Conservation (phyloP, 1,140 invertebrate genomes). For the Epicauta chinensis region DNA sequence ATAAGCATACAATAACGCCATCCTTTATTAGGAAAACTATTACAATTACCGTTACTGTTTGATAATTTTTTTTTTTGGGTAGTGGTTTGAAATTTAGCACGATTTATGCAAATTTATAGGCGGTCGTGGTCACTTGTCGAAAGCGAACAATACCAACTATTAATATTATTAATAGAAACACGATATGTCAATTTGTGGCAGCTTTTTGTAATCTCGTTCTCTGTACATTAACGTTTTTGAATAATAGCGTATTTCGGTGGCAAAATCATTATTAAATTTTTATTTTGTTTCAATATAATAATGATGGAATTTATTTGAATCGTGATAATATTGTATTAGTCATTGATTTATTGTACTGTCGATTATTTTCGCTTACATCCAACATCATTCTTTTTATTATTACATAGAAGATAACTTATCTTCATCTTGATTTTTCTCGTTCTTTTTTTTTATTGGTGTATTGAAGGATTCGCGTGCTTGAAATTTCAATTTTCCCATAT, state of each 20-base stretch:
- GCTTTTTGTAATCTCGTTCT: constrained; percentile 4
- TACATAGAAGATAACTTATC: constrained; percentile 9
- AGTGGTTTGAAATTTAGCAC: constrained; percentile 10
- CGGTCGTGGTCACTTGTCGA: constrained; percentile 20
- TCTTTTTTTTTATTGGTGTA: neutral
- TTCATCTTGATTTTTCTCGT: constrained; percentile 2
- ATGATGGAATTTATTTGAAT: too few species aligned
- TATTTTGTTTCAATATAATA: too few species aligned
- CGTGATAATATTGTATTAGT: too few species aligned
- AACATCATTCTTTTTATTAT: constrained; percentile 8
- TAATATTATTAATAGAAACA: constrained; percentile 10
- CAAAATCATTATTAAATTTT: neutral
- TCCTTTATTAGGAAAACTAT: constrained; percentile 20
- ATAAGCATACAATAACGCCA: constrained; percentile 24
- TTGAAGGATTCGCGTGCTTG: constrained; percentile 3
- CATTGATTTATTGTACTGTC: neutral
- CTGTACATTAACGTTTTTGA: neutral
- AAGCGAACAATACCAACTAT: constrained; percentile 9
- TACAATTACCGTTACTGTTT: constrained; percentile 16
- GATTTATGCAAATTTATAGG: constrained; percentile 22
- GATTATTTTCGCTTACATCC: neutral
- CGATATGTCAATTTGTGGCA: constrained; percentile 11
- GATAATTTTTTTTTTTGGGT: constrained; percentile 13
- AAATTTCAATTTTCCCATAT: constrained; percentile 7
- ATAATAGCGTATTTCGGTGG: too few species aligned